A percentile compares a stretch with the other conserved stretches of the same genome.
These are phyloP conservation scores for Mythimna pallens DNA, from an alignment of 2,888 invertebrate genomes.

Conservation along the genomic window DNA sequence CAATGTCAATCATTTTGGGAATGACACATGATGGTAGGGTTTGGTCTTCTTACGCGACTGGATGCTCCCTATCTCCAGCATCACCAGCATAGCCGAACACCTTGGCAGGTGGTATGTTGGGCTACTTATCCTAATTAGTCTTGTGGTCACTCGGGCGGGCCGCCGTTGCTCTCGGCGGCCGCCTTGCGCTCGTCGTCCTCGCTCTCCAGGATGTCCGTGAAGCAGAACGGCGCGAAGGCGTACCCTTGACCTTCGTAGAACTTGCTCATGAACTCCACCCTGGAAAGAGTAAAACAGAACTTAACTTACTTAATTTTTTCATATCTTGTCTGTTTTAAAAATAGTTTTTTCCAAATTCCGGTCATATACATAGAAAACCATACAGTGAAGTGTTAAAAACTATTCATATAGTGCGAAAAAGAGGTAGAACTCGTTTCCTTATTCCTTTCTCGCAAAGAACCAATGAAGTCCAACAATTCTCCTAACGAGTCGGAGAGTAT, in stretches of 20 bases:
- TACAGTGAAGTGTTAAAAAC: no score
- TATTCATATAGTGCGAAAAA: no score
- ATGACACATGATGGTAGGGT: no score
- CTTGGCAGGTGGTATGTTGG: slow-evolving; percentile 44
- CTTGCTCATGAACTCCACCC: slow-evolving; percentile 99
- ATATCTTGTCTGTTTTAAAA: background rate
- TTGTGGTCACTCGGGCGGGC: slow-evolving; percentile 78
- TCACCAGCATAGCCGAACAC: slow-evolving; percentile 55
- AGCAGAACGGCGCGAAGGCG: slow-evolving; percentile 94
- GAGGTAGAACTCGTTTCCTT: no score
- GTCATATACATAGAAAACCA: no score
- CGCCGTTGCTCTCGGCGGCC: slow-evolving; percentile 74
- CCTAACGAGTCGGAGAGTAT: background rate
- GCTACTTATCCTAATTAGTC: slow-evolving; percentile 56
- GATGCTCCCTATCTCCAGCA: slow-evolving; percentile 20
- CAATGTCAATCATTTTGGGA: no score
- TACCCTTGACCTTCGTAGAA: slow-evolving; percentile 95
- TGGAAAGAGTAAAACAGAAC: slow-evolving; percentile 83
- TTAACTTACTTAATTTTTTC: background rate
- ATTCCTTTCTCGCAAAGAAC: no score
- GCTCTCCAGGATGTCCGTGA: slow-evolving; percentile 91
- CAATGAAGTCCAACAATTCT: no score
- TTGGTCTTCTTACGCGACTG: slow-evolving; percentile 33
- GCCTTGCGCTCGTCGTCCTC: slow-evolving; percentile 80
- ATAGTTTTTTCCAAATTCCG: no score